Evolutionary conservation across 2,888 invertebrate genomes (phyloP), one percentile per base, ranked within the genome.

Genomic region (Peribatodes rhomboidaria): DNA sequence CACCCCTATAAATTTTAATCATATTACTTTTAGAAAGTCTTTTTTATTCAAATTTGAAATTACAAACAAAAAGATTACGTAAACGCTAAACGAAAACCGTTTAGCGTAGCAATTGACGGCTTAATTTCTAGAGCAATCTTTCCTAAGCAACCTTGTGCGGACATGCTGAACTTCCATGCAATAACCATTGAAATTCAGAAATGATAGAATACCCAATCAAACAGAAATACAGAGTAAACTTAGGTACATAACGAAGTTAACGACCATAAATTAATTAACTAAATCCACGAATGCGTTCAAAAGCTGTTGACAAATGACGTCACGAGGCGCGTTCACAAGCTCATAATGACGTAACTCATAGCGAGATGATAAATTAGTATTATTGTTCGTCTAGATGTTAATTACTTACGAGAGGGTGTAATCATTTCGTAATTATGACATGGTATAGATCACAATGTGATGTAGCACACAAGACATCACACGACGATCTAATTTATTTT

Each of bases 291-390:
- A 46, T 46, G 20, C 52, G 57, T 61, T 66, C 52, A 62, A 53
- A 60, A 55, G 44, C 58, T 37, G 35, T 46, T 60, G 69, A 69
- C 59, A 64, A 61, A 67, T 71, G 60, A 57, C 62, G 53, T 61
- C 65, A 64, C 53, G 55, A 56, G 27, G 35, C 52, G 18, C 44
- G 61, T 58, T 47, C 49, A 61, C 44, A 65, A 31, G 47, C 59
- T 33, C 60, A 58, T 62, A 52, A 67, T 27, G 20, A 56, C 52
- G 59, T 54, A 42, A 56, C 56, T 44, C 27, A 44, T 60, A 52
- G 60, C 33, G 52, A 41, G 52, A 55, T 69, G 69, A 70, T 67
- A 65, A 67, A 72, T 72, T 68, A 65, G 42, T 60, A 56, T 59
- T 60, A 72, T 70, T 72, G 63, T 69, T 52, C 50, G 20, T 53